A percentile compares a stretch with the other conserved stretches of the same genome.
Conservation (phyloP, 2,888 invertebrate species). For the Dioctria rufipes region DNA sequence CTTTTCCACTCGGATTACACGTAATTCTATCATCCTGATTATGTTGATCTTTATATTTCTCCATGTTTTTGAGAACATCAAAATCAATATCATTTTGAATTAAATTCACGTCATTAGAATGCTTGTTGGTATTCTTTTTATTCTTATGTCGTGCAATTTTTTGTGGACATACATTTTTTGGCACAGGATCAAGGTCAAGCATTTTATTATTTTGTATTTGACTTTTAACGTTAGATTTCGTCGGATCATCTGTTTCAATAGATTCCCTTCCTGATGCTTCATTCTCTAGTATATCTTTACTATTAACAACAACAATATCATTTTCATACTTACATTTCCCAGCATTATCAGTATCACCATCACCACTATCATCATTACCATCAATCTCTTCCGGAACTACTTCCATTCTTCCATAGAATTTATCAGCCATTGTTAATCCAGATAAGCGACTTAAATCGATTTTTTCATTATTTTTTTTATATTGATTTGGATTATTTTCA, state of each 20-base stretch:
- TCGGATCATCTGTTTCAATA: no score
- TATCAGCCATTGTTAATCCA: constrained; percentile 22
- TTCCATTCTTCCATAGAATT: neutral
- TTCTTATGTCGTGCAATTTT: constrained; percentile 8
- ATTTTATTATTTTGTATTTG: no score
- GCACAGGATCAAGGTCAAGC: no score
- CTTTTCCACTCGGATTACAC: no score
- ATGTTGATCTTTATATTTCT: neutral
- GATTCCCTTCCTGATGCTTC: no score
- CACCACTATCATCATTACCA: constrained; percentile 58
- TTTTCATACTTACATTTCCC: neutral
- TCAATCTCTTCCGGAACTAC: constrained; percentile 11
- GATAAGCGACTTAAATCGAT: neutral
- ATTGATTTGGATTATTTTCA: neutral
- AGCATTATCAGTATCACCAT: constrained; percentile 64
- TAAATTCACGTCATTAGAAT: no score
- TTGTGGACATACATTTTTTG: neutral
- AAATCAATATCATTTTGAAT: neutral
- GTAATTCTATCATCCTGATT: no score
- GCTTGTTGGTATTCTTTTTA: neutral
- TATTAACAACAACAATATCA: neutral
- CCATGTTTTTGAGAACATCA: neutral
- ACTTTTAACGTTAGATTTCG: no score
- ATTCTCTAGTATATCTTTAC: no score
- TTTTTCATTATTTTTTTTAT: constrained; percentile 15